Evolutionary conservation across 2,888 invertebrate species (phyloP).

Genomic region (Gymnocheta viridis): DNA sequence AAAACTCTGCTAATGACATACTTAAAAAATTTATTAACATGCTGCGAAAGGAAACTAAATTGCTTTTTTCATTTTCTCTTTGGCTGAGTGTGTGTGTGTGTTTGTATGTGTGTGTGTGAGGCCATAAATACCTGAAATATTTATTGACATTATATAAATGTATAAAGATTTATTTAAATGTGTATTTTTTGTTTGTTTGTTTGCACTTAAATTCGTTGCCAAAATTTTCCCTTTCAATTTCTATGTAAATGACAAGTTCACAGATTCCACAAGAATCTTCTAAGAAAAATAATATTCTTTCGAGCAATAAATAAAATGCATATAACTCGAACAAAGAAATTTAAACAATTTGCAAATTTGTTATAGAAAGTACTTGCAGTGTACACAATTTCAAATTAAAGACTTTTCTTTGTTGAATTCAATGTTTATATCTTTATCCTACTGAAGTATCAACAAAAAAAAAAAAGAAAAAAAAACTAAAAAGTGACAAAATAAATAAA

Average conservation of each 20-base stretch:
- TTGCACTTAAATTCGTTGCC: neutral
- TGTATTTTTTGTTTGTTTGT: neutral
- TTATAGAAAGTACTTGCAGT: neutral
- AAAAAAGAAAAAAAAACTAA: neutral
- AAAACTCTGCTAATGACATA: neutral
- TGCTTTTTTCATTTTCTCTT: neutral
- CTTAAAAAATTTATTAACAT: neutral
- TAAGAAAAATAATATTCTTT: neutral
- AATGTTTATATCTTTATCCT: constrained; percentile 16
- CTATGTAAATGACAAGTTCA: constrained; percentile 59
- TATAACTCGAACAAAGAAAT: neutral
- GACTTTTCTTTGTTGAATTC: neutral
- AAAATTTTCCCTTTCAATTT: constrained; percentile 24
- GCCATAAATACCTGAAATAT: constrained; percentile 18
- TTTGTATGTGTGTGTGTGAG: too few relatives aligned
- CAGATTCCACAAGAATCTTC: constrained; percentile 11
- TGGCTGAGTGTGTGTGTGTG: too few relatives aligned
- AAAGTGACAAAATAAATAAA: constrained; percentile 54
- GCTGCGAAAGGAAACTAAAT: neutral
- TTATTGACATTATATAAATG: constrained; percentile 1
- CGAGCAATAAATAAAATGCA: constrained; percentile 35
- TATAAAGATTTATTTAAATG: constrained; percentile 24
- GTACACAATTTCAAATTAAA: constrained; percentile 23
- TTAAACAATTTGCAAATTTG: constrained; percentile 40
- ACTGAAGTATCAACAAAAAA: neutral